Evolutionary conservation across 2,797 vertebrate genomes (phyloP).

Genomic region (Tadarida brasiliensis): DNA sequence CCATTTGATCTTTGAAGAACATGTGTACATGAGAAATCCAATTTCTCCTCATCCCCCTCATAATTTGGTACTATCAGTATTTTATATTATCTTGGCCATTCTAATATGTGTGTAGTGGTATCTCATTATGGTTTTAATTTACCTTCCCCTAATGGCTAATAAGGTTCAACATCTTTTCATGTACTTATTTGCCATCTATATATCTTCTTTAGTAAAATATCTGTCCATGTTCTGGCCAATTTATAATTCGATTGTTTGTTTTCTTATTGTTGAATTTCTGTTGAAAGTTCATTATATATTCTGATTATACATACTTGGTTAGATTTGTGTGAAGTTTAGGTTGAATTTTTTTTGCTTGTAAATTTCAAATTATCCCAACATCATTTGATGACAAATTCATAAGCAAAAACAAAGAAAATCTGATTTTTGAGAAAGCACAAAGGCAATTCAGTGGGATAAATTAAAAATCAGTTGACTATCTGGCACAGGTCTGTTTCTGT

Average conservation of each 20-base stretch:
- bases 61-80: background rate
- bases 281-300: background rate
- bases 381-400: background rate
- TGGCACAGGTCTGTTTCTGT: too few species aligned
- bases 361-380: background rate
- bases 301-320: background rate
- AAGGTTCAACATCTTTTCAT: too few species aligned
- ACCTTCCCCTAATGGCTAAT: too few species aligned
- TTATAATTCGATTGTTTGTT: background rate
- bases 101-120: too few species aligned
- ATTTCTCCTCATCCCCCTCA: background rate
- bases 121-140: too few species aligned
- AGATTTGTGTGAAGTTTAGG: background rate
- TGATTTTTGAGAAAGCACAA: background rate
- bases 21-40: background rate
- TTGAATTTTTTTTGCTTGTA: background rate
- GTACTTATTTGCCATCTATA: too few species aligned
- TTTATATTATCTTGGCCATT: background rate
- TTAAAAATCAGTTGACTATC: too few species aligned
- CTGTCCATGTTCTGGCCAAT: background rate
- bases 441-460: background rate
- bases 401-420: background rate
- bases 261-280: constrained; percentile 9
- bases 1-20: background rate
- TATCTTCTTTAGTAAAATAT: background rate